Base-by-base conservation (phyloP, 2,888 invertebrate genomes). In the Epiblema foenella region DNA sequence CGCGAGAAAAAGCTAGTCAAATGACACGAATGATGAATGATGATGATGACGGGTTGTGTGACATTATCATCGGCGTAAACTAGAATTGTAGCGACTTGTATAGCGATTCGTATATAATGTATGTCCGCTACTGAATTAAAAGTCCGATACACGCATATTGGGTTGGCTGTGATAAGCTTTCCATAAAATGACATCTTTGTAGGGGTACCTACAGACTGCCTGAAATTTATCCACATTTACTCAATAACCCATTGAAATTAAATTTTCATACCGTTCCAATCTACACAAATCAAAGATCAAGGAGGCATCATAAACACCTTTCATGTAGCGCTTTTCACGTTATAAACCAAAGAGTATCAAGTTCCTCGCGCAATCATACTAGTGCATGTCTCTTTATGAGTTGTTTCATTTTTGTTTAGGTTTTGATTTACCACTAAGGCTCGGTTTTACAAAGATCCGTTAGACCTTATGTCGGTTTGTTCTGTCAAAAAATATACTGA, bases 281-380 rank as follows among this genome's bases (percentile, higher is more conserved):
- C 24, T 54, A 54, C n/a, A n/a, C n/a, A n/a, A 24, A 54, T 54
- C 54, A 24, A 54, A 76, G 75, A 70, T 69, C 69, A 68, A 63
- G 71, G 70, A n/a, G n/a, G n/a, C 72, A 72, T 57, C 15, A 24
- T 75, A 76, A 77, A 76, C 68, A 75, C 66, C 68, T 73, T 74
- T 74, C 74, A 76, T 72, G 68, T 74, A 11, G 11, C 39, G 29
- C 20, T 29, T 37, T 42, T 12, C 37, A 52, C 39, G 39, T 24
- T 60, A 20, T 57, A 33, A 42, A 58, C 68, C 66, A 51, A 51
- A 54, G 7, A 24, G 24, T 24, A 15, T 1, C 8, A 11, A 42
- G 42, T 29, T 11, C 33, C n/a, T 10, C 17, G 33, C 29, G n/a
- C 56, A 57, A 33, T 57, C 4, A 33, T 57, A 17, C 29, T 56